These are phyloP conservation scores for Melinaea menophilus DNA, from an alignment of 2,888 invertebrate genomes.

Conservation along the genomic window DNA sequence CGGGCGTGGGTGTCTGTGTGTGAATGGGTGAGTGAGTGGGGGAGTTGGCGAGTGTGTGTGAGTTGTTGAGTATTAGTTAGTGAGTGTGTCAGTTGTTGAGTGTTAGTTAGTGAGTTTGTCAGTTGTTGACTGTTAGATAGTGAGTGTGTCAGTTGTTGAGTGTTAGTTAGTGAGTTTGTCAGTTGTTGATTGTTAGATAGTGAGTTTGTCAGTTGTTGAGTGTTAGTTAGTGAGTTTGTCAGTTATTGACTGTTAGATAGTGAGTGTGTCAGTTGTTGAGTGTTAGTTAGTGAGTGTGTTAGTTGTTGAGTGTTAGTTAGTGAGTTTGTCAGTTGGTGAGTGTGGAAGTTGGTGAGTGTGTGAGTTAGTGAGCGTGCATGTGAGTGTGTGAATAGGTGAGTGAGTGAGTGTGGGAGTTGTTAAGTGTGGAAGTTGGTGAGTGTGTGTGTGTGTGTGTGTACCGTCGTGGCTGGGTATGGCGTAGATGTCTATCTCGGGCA, in stretches of 20 bases:
- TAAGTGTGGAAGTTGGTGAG: too few species aligned
- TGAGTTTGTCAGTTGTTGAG: background rate
- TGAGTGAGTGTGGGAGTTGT: background rate
- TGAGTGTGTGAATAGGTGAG: background rate
- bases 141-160: too few species aligned
- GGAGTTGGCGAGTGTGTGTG: background rate
- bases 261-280: too few species aligned
- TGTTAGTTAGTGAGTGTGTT: background rate
- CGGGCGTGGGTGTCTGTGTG: background rate
- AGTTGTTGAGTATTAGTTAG: background rate
- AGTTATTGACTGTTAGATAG: background rate
- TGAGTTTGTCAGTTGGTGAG: background rate
- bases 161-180: background rate
- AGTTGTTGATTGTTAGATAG: background rate
- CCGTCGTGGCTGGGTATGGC: constrained; percentile 95
- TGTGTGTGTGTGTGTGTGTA: constrained; percentile 41
- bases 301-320: background rate
- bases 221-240: background rate
- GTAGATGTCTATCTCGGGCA: constrained; percentile 96
- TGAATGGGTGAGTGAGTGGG: background rate
- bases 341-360: background rate
- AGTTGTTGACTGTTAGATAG: background rate
- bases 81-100: background rate
- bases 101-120: background rate
- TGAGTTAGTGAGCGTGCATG: background rate